Percentiles rank a stretch among this genome's conserved stretches.
Evolutionary conservation across 1,140 invertebrate species (phyloP).

Genomic region (Nomia melanderi): DNA sequence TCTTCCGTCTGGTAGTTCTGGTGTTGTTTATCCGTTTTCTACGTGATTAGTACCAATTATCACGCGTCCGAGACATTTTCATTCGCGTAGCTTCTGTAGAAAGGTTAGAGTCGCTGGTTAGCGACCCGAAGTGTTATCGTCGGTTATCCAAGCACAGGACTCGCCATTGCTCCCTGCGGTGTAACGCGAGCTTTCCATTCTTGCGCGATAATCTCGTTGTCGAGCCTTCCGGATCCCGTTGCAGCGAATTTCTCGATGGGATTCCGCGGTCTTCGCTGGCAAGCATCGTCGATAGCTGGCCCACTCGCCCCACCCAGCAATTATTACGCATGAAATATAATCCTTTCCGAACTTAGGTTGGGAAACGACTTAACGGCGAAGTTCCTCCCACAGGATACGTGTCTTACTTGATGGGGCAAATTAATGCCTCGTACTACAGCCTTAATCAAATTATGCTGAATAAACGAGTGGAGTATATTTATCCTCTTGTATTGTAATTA

Average conservation of each 20-base stretch:
- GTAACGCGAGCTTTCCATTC: slow-evolving; percentile 37
- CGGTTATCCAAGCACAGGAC: slow-evolving; percentile 14
- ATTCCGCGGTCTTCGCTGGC: neutral
- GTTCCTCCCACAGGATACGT: neutral
- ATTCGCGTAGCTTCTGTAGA: too few relatives aligned
- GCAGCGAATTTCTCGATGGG: slow-evolving; percentile 23
- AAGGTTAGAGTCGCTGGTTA: too few relatives aligned
- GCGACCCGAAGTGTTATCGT: slow-evolving; percentile 28
- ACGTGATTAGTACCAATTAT: too few relatives aligned
- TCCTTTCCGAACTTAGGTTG: neutral
- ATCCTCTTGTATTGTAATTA: too few relatives aligned
- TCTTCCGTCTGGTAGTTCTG: too few relatives aligned
- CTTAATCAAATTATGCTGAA: too few relatives aligned
- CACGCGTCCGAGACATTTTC: too few relatives aligned
- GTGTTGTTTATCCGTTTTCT: too few relatives aligned
- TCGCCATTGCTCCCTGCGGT: slow-evolving; percentile 28
- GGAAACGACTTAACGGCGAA: neutral
- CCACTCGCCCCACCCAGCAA: neutral
- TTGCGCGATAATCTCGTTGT: slow-evolving; percentile 38
- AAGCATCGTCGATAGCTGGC: neutral
- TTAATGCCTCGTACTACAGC: slow-evolving; percentile 9
- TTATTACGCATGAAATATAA: slow-evolving; percentile 21
- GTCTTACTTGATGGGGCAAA: neutral
- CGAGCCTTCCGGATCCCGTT: slow-evolving; percentile 12
- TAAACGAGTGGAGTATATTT: too few relatives aligned